A percentile compares a stretch with the other conserved stretches of the same genome.
Evolutionary conservation across 2,113 vertebrate genomes (phyloP).

Genomic region (Nibea coibor): DNA sequence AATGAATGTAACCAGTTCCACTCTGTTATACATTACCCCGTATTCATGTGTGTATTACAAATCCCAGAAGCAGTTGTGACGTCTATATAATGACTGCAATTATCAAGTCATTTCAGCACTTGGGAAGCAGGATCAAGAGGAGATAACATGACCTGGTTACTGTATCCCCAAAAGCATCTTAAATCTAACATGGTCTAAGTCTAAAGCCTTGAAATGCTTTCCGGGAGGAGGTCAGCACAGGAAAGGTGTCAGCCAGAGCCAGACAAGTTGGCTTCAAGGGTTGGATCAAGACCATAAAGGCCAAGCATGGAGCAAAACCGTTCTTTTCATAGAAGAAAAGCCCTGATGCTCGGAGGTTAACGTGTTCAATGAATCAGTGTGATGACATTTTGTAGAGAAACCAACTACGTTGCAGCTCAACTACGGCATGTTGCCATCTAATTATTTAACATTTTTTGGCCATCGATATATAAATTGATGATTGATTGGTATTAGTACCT

Average conservation of each 20-base stretch:
- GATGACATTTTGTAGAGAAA: no score
- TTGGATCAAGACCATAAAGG: not conserved
- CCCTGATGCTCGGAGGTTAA: no score
- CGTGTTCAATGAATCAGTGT: no score
- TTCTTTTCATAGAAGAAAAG: not conserved
- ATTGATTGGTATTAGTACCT: no score
- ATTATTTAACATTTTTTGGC: no score
- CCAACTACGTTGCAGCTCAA: no score
- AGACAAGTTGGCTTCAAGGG: not conserved
- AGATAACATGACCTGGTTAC: conserved; percentile 7
- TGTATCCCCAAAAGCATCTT: conserved; percentile 29
- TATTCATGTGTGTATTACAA: conserved; percentile 17
- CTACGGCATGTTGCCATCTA: no score
- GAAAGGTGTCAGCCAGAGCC: not conserved
- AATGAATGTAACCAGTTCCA: conserved; percentile 21
- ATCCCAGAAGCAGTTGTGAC: conserved; percentile 35
- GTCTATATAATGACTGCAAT: conserved; percentile 35
- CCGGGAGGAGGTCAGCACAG: not conserved
- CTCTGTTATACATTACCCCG: conserved; percentile 7
- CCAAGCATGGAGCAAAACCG: not conserved
- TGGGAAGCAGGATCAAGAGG: conserved; percentile 12
- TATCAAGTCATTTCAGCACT: conserved; percentile 16
- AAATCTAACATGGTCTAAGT: not conserved
- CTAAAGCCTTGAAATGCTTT: conserved; percentile 11
- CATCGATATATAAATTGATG: no score